These are phyloP conservation scores for Dicaeum eximium DNA, from an alignment of 2,113 vertebrate genomes.

Conservation along the genomic window DNA sequence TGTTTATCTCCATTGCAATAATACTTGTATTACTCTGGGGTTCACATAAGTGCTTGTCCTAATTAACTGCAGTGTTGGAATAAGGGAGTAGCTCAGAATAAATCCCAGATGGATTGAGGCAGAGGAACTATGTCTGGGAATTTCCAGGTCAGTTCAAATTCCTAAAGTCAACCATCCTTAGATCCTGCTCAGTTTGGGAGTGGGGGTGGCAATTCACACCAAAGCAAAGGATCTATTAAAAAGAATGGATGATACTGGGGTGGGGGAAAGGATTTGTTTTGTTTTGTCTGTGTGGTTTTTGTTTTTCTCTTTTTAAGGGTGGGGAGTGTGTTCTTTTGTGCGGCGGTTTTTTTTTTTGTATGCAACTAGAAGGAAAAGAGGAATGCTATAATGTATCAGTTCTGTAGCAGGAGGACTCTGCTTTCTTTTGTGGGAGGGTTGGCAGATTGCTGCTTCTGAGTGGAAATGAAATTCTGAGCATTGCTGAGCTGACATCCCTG, in stretches of 20 bases:
- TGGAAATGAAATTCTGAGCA: neutral
- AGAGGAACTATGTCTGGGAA: neutral
- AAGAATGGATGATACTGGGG: accelerated
- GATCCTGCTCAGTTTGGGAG: neutral
- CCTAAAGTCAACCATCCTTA: neutral
- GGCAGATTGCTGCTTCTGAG: neutral
- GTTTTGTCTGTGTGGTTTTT: neutral
- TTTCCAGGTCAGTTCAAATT: neutral
- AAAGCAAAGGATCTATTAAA: neutral
- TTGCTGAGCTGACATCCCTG: neutral
- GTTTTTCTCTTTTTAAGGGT: neutral
- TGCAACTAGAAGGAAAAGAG: neutral
- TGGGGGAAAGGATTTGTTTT: neutral
- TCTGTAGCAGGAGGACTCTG: neutral
- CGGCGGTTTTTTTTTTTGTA: neutral
- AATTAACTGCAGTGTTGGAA: neutral
- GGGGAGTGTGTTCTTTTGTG: accelerated
- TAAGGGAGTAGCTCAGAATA: neutral
- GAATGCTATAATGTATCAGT: accelerated
- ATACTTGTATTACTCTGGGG: neutral
- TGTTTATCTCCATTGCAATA: neutral
- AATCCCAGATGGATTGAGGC: neutral
- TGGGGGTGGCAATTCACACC: neutral
- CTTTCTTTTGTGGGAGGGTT: neutral
- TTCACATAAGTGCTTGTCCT: neutral